Base-by-base conservation (phyloP, 2,797 vertebrate genomes). In the Hoplostethus atlanticus region DNA sequence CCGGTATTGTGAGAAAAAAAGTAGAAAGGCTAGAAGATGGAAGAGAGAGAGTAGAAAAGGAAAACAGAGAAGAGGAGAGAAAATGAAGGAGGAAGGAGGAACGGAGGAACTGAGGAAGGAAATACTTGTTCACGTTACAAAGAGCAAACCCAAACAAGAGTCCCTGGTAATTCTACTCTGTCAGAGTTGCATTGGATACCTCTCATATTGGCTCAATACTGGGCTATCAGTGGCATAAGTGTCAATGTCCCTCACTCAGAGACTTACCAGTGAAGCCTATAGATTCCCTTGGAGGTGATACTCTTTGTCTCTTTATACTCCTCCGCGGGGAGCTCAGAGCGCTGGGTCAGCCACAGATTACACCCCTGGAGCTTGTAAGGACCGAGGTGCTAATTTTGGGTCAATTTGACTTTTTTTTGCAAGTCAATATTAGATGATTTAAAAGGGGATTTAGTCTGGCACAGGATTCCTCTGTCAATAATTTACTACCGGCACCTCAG, bases 401-500 rank as follows among this genome's bases (percentile, higher is more conserved):
- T 59, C 36, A 12, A 47, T 69, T 69, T 47, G 62, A 21, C 58
- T 48, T 47, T 30, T 72, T 64, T 61, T 21, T 1, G 21, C 34
- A 51, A 47, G 76, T 74, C 61, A 57, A 64, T 58, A 58, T 54
- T 58, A 56, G 59, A 61, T 0, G 3, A 61, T 4, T 63, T 74
- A 15, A 76, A 52, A 60, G 17, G 6, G 11, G 57, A 48, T 73
- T 63, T 46, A 70, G 42, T 58, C 56, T 17, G 42, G 16, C 31
- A 63, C 12, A 59, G 72, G 44, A 67, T 25, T 40, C 50, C 44
- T 2, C 17, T 15, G 40, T 69, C 66, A 56, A 79, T 72, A 61
- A 48, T 4, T 1, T 58, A 12, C 34, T 21, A 9, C 34, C 2
- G 0, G 36, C 36, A 25, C 42, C 28, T 54, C 46, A 21, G 15